phyloP scores from a whole-genome alignment of 2,888 invertebrate species.

The Coremacera marginata region DNA sequence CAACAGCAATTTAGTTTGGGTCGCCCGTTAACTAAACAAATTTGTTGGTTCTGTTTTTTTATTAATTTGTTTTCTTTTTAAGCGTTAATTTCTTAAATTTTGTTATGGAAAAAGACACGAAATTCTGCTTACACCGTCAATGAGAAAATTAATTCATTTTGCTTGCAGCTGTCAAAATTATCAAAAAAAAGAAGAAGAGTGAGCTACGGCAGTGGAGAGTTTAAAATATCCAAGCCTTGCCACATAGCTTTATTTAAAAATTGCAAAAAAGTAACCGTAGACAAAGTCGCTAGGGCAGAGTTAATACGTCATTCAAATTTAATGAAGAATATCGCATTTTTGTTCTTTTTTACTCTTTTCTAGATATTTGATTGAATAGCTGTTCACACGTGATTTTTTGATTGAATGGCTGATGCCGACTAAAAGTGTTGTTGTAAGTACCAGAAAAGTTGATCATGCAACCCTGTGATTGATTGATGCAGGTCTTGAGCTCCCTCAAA shows the following conservation, averaged over 20 bases:
- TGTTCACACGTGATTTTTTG: too few species aligned
- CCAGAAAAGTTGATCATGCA: too few species aligned
- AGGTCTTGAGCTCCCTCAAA: too few species aligned
- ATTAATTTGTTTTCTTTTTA: neutral
- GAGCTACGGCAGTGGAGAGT: neutral
- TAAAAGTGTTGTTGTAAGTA: too few species aligned
- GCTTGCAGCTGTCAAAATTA: conserved; percentile 4
- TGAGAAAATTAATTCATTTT: neutral
- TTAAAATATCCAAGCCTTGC: neutral
- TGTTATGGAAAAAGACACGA: conserved; percentile 4
- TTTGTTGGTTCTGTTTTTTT: neutral
- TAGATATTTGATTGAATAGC: too few species aligned
- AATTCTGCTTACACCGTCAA: conserved; percentile 9
- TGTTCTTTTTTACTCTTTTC: too few species aligned
- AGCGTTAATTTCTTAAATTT: neutral
- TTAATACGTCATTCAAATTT: too few species aligned
- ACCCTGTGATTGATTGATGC: too few species aligned
- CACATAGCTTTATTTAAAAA: neutral
- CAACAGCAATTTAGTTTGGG: neutral
- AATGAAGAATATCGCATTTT: too few species aligned
- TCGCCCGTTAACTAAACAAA: neutral
- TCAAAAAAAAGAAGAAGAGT: conserved; percentile 10
- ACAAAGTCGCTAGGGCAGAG: neutral
- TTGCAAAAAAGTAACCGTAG: neutral
- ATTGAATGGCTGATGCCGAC: too few species aligned